Evolutionary conservation across 2,888 invertebrate genomes (phyloP), one percentile per base, ranked within the genome.

Genomic region (Masnerella sp.): DNA sequence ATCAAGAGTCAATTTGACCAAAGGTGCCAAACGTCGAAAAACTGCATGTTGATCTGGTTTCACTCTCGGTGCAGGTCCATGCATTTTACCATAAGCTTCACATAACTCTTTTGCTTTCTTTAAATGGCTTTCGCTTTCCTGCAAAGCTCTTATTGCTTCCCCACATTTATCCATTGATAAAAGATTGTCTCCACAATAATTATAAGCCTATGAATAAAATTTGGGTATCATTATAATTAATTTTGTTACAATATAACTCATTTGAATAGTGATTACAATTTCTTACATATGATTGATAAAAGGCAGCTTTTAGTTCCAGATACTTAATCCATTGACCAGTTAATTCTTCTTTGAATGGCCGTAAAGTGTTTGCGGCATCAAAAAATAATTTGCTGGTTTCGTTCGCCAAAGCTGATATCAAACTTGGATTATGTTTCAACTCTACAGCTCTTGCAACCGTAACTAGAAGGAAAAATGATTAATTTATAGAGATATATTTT

Each of bases 391-490:
- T 90, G 43, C 90, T 89, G 4, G 92, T 92, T 82, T 91, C 91
- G 82, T 90, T 89, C 7, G 92, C 90, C 56, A 92, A 84, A 0
- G 91, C 90, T 34, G 91, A 90, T 77, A 92, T 89, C 67, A 92
- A 84, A 64, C 88, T 88, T 1, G 90, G 83, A 61, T 89, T 89
- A 80, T 92, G 92, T 76, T 91, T 91, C 79, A 92, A 81, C 77
- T 92, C 92, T 4, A 92, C 89, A 8, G 92, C 92, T 82, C 92
- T 84, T 1, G 91, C 92, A 45, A 92, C 89, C 11, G 92, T 91
- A 30, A 92, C 86, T 86, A 36, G 8, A 62, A 62, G 5, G 2
- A n/a, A n/a, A n/a, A n/a, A n/a, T n/a, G n/a, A n/a, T n/a, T n/a
- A n/a, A n/a, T n/a, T n/a, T n/a, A n/a, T n/a, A n/a, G n/a, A n/a